Evolutionary conservation across 2,888 invertebrate species (phyloP), one percentile per base, ranked within the genome.

Genomic region (Cosmia pyralina): DNA sequence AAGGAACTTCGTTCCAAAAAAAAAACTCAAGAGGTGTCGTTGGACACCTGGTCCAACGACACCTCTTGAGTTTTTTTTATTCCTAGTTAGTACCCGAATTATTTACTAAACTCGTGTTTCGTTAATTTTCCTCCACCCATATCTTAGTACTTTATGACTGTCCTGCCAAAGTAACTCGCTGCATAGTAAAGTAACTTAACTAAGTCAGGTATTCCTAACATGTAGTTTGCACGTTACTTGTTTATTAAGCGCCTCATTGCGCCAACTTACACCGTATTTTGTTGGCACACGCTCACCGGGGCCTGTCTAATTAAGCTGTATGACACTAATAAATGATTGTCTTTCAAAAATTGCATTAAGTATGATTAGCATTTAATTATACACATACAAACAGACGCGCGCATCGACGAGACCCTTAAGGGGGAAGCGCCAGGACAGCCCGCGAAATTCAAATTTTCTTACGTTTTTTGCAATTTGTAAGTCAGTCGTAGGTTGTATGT

Each of bases 211-310:
- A 77, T 77, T 70, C 77, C 17, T 19, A 50, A n/a, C 77, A 78
- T 63, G 77, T 72, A 58, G 41, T 62, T 38, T n/a, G 60, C 55
- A 71, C 65, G 52, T 48, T 62, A 7, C 41, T 53, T 62, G 66
- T 71, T 53, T 77, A 77, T 34, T 50, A 67, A 77, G 48, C 17
- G 34, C 22, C 28, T 77, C 52, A 77, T 77, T 78, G 72, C 66
- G 48, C 34, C 22, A 63, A 34, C 41, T 62, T 48, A 66, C 34
- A 34, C 38, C 28, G 46, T 52, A 67, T 78, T 71, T 77, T 58
- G 53, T 63, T 72, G 66, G 72, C 66, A 67, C 44, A 58, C 52
- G 53, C 41, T 57, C 11, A 53, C 52, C 41, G 17, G n/a, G 68
- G 62, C 48, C 38, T 22, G 41, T 38, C 46, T 69, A 64, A 64